Percentiles rank a stretch among this genome's conserved stretches.
These are phyloP conservation scores for Tiliacea citrago DNA, from an alignment of 2,888 invertebrate genomes.

Conservation along the genomic window DNA sequence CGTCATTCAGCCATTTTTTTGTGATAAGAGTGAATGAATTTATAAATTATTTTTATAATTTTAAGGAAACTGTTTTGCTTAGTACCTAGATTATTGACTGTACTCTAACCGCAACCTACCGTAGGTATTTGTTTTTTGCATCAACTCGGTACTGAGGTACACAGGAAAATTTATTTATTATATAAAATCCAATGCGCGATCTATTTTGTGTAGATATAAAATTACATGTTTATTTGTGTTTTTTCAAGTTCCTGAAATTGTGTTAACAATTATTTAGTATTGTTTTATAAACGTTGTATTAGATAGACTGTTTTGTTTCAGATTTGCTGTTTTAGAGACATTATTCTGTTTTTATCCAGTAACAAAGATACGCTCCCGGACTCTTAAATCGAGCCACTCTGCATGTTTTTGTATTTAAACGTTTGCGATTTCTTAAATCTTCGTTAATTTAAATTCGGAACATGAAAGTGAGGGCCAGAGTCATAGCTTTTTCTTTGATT, in stretches of 20 bases:
- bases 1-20: constrained; percentile 16
- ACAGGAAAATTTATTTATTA: neutral
- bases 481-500: too few species aligned
- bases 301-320: neutral
- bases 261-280: neutral
- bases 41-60: constrained; percentile 21
- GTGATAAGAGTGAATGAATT: constrained; percentile 39
- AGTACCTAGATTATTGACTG: neutral
- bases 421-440: too few species aligned
- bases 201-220: neutral
- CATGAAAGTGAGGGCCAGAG: too few species aligned
- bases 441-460: too few species aligned
- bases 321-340: neutral
- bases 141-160: neutral
- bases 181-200: neutral
- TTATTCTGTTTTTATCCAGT: too few species aligned
- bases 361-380: too few species aligned
- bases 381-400: too few species aligned
- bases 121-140: neutral
- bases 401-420: too few species aligned
- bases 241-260: constrained; percentile 14
- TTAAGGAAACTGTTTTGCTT: constrained; percentile 33
- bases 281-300: neutral
- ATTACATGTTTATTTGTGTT: neutral
- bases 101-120: too few species aligned